Evolutionary conservation across 2,888 invertebrate genomes (phyloP).

Genomic region (Noctua janthe): DNA sequence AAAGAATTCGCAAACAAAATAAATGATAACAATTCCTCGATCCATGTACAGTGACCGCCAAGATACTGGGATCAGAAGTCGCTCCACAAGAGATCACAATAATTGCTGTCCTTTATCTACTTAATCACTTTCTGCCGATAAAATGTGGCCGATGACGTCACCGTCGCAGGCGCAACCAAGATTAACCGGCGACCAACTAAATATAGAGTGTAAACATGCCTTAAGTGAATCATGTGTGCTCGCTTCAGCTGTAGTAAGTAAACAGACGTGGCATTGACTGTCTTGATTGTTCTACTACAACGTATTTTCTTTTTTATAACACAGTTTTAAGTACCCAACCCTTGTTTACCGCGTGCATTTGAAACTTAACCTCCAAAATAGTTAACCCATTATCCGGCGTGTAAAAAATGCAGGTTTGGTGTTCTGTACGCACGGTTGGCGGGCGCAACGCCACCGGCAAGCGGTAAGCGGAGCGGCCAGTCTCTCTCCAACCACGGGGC

Average conservation of each 20-base stretch:
- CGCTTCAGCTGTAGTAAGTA: conserved; percentile 76
- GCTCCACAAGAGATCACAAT: conserved; percentile 70
- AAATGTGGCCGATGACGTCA: conserved; percentile 83
- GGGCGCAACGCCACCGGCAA: conserved; percentile 58
- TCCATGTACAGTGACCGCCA: conserved; percentile 34
- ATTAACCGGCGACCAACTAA: conserved; percentile 77
- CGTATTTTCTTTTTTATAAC: conserved; percentile 15
- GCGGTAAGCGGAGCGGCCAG: conserved; percentile 71
- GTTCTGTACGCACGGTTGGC: conserved; percentile 59
- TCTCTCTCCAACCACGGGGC: conserved; percentile 79
- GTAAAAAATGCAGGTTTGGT: conserved; percentile 86
- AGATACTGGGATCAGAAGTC: conserved; percentile 55
- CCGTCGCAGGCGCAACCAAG: conserved; percentile 79
- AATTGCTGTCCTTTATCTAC: conserved; percentile 78
- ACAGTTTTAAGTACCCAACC: conserved; percentile 35
- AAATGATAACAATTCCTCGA: conserved; percentile 46
- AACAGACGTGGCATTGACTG: conserved; percentile 71
- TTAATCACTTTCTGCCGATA: conserved; percentile 63
- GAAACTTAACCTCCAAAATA: conserved; percentile 87
- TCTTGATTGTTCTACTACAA: conserved; percentile 50
- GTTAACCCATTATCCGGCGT: conserved; percentile 80
- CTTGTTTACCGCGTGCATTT: conserved; percentile 71
- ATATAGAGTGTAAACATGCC: conserved; percentile 84
- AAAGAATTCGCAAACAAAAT: conserved; percentile 48
- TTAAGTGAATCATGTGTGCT: conserved; percentile 81